Conservation (phyloP, 2,888 invertebrate genomes). For the Cantharis flavilabris region DNA sequence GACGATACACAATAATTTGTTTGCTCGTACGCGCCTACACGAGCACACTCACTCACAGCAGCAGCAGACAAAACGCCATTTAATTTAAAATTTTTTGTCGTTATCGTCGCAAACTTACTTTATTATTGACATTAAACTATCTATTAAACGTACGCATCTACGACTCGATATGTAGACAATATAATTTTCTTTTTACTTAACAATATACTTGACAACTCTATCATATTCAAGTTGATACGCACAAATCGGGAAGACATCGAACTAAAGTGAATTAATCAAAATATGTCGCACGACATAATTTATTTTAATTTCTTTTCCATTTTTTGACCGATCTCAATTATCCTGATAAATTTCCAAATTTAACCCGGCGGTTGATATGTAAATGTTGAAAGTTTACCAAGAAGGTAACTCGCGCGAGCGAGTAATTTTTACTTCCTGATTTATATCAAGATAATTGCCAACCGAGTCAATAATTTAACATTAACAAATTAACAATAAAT, state of each 20-base stretch:
- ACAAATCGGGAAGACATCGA: constrained; percentile 52
- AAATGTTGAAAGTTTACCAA: no score
- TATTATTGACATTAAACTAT: constrained; percentile 2
- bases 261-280: constrained; percentile 42
- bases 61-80: background rate
- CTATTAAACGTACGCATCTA: background rate
- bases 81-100: background rate
- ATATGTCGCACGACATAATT: background rate
- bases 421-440: background rate
- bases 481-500: background rate
- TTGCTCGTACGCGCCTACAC: background rate
- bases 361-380: no score
- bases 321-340: background rate
- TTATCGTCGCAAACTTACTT: background rate
- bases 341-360: background rate
- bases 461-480: background rate
- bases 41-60: background rate
- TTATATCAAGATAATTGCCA: background rate
- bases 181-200: constrained; percentile 21
- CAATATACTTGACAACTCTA: constrained; percentile 19
- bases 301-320: background rate
- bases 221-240: constrained; percentile 43
- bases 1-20: background rate
- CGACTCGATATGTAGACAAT: background rate
- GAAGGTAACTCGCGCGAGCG: no score